These are phyloP conservation scores for Drosophila miranda DNA, from an alignment of 1,140 invertebrate genomes.

Conservation along the genomic window DNA sequence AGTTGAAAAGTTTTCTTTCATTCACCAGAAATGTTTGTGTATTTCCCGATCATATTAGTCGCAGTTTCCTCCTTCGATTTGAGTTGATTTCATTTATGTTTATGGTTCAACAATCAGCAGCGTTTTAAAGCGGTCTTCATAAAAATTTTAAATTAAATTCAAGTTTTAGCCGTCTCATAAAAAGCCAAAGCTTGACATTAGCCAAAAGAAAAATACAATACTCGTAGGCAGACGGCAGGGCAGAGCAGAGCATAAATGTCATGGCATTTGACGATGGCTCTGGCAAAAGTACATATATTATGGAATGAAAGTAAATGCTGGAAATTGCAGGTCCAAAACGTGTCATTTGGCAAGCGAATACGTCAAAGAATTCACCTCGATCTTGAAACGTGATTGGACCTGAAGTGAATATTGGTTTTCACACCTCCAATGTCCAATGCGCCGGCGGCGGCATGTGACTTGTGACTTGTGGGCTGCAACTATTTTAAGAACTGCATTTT, in stretches of 20 bases:
- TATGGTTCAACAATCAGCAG: conserved; percentile 32
- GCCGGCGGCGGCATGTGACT: background rate
- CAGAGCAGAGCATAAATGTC: conserved; percentile 48
- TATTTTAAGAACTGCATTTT: conserved; percentile 61
- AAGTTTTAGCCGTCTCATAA: conserved; percentile 36
- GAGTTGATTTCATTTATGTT: conserved; percentile 9
- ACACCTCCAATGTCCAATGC: no score
- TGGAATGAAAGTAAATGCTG: conserved; percentile 22
- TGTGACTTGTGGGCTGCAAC: conserved; percentile 36
- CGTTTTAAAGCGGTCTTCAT: conserved; percentile 16
- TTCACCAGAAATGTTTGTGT: no score
- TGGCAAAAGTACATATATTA: conserved; percentile 7
- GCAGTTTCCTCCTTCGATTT: conserved; percentile 6
- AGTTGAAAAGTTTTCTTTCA: no score
- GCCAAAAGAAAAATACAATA: conserved; percentile 3
- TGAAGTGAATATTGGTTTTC: conserved; percentile 7
- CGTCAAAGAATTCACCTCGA: conserved; percentile 76
- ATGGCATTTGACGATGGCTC: conserved; percentile 58
- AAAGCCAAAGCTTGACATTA: conserved; percentile 68
- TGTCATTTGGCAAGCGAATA: conserved; percentile 49
- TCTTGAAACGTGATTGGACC: conserved; percentile 77
- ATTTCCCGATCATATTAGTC: background rate
- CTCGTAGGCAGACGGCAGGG: background rate
- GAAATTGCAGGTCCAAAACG: conserved; percentile 46
- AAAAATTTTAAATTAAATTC: conserved; percentile 6